Evolutionary conservation across 2,888 invertebrate species (phyloP).

Genomic region (Isotomurus palustris): DNA sequence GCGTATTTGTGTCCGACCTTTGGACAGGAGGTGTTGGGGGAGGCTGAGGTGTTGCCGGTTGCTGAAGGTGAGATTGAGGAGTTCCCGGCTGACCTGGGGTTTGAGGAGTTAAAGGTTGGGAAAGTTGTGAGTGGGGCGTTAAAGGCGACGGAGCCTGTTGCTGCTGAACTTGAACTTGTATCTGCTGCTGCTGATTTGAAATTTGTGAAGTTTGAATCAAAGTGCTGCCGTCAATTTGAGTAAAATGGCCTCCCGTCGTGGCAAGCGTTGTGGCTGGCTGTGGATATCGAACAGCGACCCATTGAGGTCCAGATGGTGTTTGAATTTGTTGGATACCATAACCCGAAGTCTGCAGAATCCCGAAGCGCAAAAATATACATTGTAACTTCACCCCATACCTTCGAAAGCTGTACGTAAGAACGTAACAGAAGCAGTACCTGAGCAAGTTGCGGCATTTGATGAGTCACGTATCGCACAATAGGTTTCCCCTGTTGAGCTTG

Average conservation of each 20-base stretch:
- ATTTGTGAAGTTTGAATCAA: slow-evolving; percentile 15
- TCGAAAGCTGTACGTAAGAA: neutral
- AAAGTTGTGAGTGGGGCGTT: slow-evolving; percentile 1
- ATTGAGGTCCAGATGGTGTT: slow-evolving; percentile 53
- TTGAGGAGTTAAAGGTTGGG: neutral
- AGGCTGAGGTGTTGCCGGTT: slow-evolving; percentile 11
- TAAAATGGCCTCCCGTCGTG: slow-evolving; percentile 26
- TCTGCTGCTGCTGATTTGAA: slow-evolving; percentile 14
- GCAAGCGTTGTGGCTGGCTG: slow-evolving; percentile 31
- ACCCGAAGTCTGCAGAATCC: slow-evolving; percentile 19
- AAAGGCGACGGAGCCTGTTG: slow-evolving; percentile 10
- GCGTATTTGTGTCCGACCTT: slow-evolving; percentile 8
- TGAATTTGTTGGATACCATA: slow-evolving; percentile 53
- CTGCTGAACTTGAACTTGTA: slow-evolving; percentile 19
- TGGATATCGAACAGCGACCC: slow-evolving; percentile 50
- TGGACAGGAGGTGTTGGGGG: slow-evolving; percentile 4
- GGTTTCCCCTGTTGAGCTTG: slow-evolving; percentile 37
- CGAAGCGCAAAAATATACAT: neutral
- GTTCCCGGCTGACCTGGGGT: slow-evolving; percentile 6
- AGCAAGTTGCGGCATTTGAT: slow-evolving; percentile 44
- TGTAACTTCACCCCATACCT: neutral
- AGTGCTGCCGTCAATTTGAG: slow-evolving; percentile 24
- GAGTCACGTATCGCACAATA: slow-evolving; percentile 44
- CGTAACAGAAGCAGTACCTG: too few species aligned
- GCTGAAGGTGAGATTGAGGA: slow-evolving; percentile 8